Evolutionary conservation across 2,888 invertebrate species (phyloP), one percentile per base, ranked within the genome.

Genomic region (Hesperia comma): DNA sequence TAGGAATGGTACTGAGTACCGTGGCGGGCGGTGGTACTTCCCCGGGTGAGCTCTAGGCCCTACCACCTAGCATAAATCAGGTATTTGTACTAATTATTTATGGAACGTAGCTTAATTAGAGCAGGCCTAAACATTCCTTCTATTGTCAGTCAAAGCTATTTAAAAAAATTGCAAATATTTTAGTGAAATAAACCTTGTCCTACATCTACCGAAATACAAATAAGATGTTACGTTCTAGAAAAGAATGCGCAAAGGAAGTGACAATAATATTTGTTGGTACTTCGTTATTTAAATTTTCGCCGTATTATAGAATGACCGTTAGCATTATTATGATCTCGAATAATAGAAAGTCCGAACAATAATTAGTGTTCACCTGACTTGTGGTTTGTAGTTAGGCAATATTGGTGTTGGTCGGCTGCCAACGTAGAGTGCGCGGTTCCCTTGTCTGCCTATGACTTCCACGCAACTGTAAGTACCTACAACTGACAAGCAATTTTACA

Each of bases 331-430:
- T 32, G 33, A 60, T 33, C 15, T 33, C 43, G n/a, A 58, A 64
- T 54, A 66, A 66, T 72, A n/a, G 55, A 55, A 46, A 61, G 61
- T 49, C n/a, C 53, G 32, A 56, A 43, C 21, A 61, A 40, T 63
- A n/a, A n/a, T n/a, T n/a, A n/a, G 56, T 61, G 33, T 60, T 62
- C 56, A 63, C 56, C 60, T 63, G 62, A 68, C 57, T 63, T 46
- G 43, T 60, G 40, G 70, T 68, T 70, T 67, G 72, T 73, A 62
- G 72, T 69, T 66, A 63, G 61, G 69, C 53, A 77, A 77, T 76
- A 76, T 77, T 79, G 67, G 26, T 68, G 57, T 83, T 85, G 85
- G 81, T 79, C 53, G 37, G 5, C 40, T 74, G 84, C 85, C 85
- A 85, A 73, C 69, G 70, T 68, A 70, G 72, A 80, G 79, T 78